These are phyloP conservation scores for Exaiptasia diaphana DNA, from an alignment of 64 coral and sea anemone genomes.

Conservation along the genomic window DNA sequence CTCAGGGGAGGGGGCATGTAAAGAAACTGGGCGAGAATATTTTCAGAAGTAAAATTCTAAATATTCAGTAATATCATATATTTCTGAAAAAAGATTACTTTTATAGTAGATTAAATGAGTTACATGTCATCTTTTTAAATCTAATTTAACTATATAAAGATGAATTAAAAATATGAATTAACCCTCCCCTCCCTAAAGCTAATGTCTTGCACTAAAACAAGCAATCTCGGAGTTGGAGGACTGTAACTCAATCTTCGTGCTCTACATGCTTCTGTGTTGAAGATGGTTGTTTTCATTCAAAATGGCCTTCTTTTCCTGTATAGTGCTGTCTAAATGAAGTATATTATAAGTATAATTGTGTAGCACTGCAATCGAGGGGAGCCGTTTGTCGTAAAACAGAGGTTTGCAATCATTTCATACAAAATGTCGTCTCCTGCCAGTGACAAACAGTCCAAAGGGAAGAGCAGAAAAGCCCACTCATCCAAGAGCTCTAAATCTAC, in stretches of 20 bases:
- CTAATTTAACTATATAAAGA: too few species aligned
- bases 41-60: too few species aligned
- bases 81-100: too few species aligned
- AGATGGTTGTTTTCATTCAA: neutral
- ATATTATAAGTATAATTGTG: neutral
- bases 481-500: neutral
- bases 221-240: neutral
- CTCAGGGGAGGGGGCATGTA: neutral
- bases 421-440: neutral
- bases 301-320: neutral
- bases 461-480: neutral
- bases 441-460: neutral
- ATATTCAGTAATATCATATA: too few species aligned
- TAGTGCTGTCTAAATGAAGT: neutral
- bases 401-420: neutral
- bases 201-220: neutral
- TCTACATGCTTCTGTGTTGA: neutral
- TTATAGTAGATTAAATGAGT: too few species aligned
- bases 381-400: neutral
- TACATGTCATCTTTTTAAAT: too few species aligned
- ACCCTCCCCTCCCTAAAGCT: neutral
- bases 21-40: too few species aligned
- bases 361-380: neutral
- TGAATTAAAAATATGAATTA: too few species aligned
- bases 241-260: slow-evolving; percentile 15